These are phyloP conservation scores for Drosophila nasuta DNA, from an alignment of 1,140 invertebrate species.

Conservation along the genomic window DNA sequence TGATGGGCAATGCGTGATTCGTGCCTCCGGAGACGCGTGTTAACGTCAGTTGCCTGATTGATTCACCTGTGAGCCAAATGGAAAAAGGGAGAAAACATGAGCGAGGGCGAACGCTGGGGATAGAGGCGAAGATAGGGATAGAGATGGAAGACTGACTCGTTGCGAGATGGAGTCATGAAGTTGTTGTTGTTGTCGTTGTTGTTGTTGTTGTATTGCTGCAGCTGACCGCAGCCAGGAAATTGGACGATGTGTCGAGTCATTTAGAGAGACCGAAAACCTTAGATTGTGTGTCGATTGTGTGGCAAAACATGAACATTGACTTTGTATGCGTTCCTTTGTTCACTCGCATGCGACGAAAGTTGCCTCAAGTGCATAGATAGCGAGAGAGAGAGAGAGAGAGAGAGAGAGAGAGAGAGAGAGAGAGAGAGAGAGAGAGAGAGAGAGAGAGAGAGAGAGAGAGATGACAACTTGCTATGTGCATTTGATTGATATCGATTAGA, in stretches of 20 bases:
- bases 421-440: too few relatives aligned
- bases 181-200: too few relatives aligned
- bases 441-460: too few relatives aligned
- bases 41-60: conserved; percentile 35
- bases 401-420: too few relatives aligned
- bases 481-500: too few relatives aligned
- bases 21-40: conserved; percentile 39
- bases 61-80: conserved; percentile 17
- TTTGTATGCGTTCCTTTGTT: neutral
- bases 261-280: conserved; percentile 12
- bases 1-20: conserved; percentile 33
- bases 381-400: too few relatives aligned
- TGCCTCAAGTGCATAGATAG: neutral
- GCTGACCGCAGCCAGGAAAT: conserved; percentile 34
- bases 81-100: neutral
- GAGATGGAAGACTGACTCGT: neutral
- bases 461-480: neutral
- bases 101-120: neutral
- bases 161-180: too few relatives aligned
- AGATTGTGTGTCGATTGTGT: conserved; percentile 23
- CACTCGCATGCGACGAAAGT: neutral
- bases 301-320: conserved; percentile 23
- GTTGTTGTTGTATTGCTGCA: neutral
- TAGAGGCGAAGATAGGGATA: neutral
- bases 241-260: conserved; percentile 18